These are phyloP conservation scores for Valencia hispanica DNA, from an alignment of 2,797 vertebrate species.

Conservation along the genomic window DNA sequence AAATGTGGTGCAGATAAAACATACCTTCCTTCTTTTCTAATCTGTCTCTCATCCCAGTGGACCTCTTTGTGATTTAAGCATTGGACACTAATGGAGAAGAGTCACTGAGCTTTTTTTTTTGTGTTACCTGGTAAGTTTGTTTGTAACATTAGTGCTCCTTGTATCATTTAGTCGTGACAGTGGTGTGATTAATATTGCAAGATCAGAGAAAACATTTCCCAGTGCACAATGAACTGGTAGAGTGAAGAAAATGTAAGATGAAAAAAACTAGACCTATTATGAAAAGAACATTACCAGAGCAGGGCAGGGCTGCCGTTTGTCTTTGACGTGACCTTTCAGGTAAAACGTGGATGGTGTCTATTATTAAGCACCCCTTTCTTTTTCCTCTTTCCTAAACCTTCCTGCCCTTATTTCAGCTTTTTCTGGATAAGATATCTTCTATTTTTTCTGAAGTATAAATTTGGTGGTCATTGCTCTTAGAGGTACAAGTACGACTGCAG, in stretches of 20 bases:
- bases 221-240: slow-evolving; percentile 46
- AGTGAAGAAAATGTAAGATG: slow-evolving; percentile 65
- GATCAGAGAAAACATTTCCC: slow-evolving; percentile 34
- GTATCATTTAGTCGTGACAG: slow-evolving; percentile 47
- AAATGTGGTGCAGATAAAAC: not conserved
- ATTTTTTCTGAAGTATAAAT: slow-evolving; percentile 68
- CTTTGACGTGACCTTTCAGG: slow-evolving; percentile 84
- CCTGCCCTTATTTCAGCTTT: slow-evolving; percentile 26
- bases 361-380: slow-evolving; percentile 45
- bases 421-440: slow-evolving; percentile 47
- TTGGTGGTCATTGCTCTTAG: slow-evolving; percentile 62
- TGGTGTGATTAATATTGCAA: slow-evolving; percentile 61
- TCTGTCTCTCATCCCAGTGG: not conserved
- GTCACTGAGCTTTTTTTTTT: not conserved
- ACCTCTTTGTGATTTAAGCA: not conserved
- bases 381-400: slow-evolving; percentile 5
- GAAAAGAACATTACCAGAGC: slow-evolving; percentile 78
- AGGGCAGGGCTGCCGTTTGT: slow-evolving; percentile 74
- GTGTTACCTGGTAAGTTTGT: slow-evolving; percentile 45
- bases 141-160: slow-evolving; percentile 43
- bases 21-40: not conserved
- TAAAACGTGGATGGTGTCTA: slow-evolving; percentile 83
- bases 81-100: not conserved
- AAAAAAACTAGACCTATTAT: slow-evolving; percentile 66
- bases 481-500: slow-evolving; percentile 60